These are phyloP conservation scores for Coregonus ussuriensis DNA, from an alignment of 2,797 vertebrate genomes.

Conservation along the genomic window DNA sequence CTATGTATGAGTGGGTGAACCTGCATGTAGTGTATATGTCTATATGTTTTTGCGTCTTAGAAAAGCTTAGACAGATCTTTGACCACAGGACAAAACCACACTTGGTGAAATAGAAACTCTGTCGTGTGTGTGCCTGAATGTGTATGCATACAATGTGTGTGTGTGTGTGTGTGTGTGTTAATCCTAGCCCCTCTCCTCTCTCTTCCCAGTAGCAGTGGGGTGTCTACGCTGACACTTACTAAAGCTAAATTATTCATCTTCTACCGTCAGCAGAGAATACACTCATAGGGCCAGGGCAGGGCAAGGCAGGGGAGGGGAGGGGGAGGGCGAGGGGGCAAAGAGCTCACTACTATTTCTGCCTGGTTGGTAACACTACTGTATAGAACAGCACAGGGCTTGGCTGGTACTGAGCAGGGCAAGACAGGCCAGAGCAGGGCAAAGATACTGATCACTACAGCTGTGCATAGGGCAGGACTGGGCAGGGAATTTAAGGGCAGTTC, in stretches of 20 bases:
- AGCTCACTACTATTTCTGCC: neutral
- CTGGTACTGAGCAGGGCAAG: neutral
- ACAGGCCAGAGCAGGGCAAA: too few species aligned
- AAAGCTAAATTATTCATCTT: slow-evolving; percentile 53
- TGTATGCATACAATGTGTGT: slow-evolving; percentile 9
- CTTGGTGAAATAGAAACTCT: neutral
- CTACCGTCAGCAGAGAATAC: neutral
- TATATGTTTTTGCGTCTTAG: slow-evolving; percentile 31
- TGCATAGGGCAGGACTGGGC: neutral
- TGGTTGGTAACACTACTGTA: slow-evolving; percentile 3
- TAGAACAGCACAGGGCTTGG: neutral
- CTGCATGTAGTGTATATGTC: slow-evolving; percentile 13
- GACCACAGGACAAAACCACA: neutral
- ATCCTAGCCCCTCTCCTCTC: slow-evolving; percentile 38
- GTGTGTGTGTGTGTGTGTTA: slow-evolving; percentile 16
- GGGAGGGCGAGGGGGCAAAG: too few species aligned
- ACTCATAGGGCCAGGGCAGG: slow-evolving; percentile 11
- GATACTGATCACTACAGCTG: too few species aligned
- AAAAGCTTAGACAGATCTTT: neutral
- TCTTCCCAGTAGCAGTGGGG: slow-evolving; percentile 13
- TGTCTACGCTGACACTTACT: slow-evolving; percentile 36
- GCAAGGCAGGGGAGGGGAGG: neutral
- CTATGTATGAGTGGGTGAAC: slow-evolving; percentile 2
- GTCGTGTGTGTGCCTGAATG: slow-evolving; percentile 1
- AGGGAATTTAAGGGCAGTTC: neutral